A percentile compares a stretch with the other conserved stretches of the same genome.
These are phyloP conservation scores for Camponotus floridanus DNA, from an alignment of 1,140 invertebrate genomes.

Conservation along the genomic window DNA sequence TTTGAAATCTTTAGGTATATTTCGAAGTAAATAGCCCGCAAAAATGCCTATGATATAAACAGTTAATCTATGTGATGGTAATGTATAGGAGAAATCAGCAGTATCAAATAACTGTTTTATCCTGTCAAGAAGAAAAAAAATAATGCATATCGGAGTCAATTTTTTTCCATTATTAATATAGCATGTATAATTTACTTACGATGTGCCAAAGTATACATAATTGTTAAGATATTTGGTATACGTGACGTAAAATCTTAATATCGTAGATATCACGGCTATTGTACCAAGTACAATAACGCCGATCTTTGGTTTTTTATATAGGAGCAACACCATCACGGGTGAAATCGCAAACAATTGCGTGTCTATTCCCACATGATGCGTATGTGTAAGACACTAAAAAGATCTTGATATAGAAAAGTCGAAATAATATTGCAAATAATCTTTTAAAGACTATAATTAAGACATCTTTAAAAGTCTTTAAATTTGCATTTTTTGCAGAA, in stretches of 20 bases:
- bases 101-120: conserved; percentile 89
- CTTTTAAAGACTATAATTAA: background rate
- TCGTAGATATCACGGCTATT: conserved; percentile 88
- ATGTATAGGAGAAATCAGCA: conserved; percentile 89
- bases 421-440: background rate
- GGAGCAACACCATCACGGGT: conserved; percentile 89
- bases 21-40: conserved; percentile 88
- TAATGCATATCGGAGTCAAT: background rate
- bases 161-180: background rate
- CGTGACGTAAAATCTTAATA: conserved; percentile 89
- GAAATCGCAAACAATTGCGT: conserved; percentile 93
- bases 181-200: conserved; percentile 87
- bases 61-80: conserved; percentile 90
- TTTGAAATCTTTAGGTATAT: conserved; percentile 83
- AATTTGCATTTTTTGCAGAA: background rate
- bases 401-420: background rate
- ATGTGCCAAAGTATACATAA: conserved; percentile 91
- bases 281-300: conserved; percentile 86
- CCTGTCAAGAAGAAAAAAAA: conserved; percentile 81
- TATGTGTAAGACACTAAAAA: conserved; percentile 90
- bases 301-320: conserved; percentile 89
- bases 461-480: background rate
- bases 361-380: conserved; percentile 93
- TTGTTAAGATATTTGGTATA: conserved; percentile 89
- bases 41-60: conserved; percentile 90